Base-by-base conservation (phyloP, 2,888 invertebrate genomes). In the Trachelus tabidus region DNA sequence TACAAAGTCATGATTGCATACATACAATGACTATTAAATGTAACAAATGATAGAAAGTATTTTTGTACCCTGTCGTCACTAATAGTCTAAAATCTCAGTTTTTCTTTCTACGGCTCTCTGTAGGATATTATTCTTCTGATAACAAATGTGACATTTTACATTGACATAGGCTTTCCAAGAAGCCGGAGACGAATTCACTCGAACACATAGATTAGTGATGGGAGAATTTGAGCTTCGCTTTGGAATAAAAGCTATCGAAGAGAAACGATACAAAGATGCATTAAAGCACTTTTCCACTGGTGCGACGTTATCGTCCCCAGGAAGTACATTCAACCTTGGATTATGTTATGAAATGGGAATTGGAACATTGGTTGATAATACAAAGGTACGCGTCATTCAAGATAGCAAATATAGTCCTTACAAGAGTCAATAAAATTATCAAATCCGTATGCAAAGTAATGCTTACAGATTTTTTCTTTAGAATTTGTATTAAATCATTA, bases 301-400 rank as follows among this genome's bases (percentile, higher is more conserved):
- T 81, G 93, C 94, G 33, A 92, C 92, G 83, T 92, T 94, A 75
- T 93, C 93, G 82, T 93, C 94, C 88, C 92, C 94, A 76, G 93
- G 93, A 81, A 95, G 95, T 56, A 92, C 94, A 80, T 96, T 94
- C 86, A 96, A 96, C 88, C 92, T 96, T 81, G 96, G 94, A 1
- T 87, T 95, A 37, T 95, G 95, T 87, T 94, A 95, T 89, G 95
- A 96, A 89, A 92, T 93, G 85, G 96, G 95, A 0, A 89, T 94
- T 77, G 96, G 95, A 79, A 94, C 95, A 3, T 88, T 92, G 69
- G 91, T 92, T 80, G 93, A 95, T 92, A 92, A 94, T 80, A 92
- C 92, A 88, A 93, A 93, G 91, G 94, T 94, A 90, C 15, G 15
- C 15, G 40, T 4, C 15, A 15, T 40, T 40, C 6, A 40, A 40